A percentile compares a stretch with the other conserved stretches of the same genome.
These are phyloP conservation scores for Parnassius mnemosyne DNA, from an alignment of 2,888 invertebrate species.

Conservation along the genomic window DNA sequence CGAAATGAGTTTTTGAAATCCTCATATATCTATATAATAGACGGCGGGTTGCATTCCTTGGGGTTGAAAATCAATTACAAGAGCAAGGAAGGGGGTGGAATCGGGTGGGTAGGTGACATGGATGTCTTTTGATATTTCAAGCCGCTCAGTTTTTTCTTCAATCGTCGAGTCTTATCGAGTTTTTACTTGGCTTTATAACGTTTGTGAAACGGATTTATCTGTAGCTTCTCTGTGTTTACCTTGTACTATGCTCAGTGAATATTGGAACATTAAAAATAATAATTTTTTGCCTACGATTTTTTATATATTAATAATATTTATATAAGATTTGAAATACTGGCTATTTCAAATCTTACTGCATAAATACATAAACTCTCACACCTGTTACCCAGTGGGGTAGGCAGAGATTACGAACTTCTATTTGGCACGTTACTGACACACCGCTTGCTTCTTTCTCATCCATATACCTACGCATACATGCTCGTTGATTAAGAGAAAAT, in stretches of 20 bases:
- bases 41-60: slow-evolving; percentile 47
- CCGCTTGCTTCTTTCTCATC: too few species aligned
- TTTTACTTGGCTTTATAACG: slow-evolving; percentile 1
- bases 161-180: background rate
- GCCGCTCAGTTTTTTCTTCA: background rate
- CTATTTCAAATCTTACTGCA: too few species aligned
- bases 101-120: background rate
- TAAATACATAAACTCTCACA: too few species aligned
- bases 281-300: too few species aligned
- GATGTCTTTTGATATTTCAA: slow-evolving; percentile 14
- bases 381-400: too few species aligned
- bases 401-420: too few species aligned
- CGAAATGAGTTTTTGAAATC: slow-evolving; percentile 55
- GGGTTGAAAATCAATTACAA: slow-evolving; percentile 55
- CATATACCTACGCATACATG: too few species aligned
- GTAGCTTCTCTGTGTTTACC: background rate
- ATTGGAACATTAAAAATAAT: too few species aligned
- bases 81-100: slow-evolving; percentile 27
- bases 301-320: too few species aligned
- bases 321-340: too few species aligned
- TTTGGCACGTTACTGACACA: too few species aligned
- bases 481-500: too few species aligned
- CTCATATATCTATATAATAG: slow-evolving; percentile 35
- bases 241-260: background rate
- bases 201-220: slow-evolving; percentile 4